Conservation (phyloP, 1,140 invertebrate genomes). For the Trypoxylus dichotomus region DNA sequence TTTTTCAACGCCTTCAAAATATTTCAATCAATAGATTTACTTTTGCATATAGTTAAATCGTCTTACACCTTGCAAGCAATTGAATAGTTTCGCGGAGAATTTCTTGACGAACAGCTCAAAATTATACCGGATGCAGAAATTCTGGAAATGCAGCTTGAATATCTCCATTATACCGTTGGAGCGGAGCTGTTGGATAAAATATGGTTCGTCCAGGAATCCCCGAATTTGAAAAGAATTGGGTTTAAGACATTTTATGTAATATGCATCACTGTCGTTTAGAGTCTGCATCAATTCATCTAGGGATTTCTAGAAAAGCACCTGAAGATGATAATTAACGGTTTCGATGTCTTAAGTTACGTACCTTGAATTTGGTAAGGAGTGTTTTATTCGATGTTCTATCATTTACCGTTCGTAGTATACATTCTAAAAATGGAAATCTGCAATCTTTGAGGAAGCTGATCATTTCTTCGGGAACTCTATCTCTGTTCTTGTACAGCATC, state of each 20-base stretch:
- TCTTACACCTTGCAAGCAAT: constrained; percentile 15
- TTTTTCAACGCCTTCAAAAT: neutral
- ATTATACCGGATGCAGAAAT: constrained; percentile 22
- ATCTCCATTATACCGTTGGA: constrained; percentile 38
- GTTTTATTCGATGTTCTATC: constrained; percentile 29
- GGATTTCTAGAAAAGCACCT: constrained; percentile 33
- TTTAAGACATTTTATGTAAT: constrained; percentile 41
- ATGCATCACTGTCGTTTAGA: constrained; percentile 35
- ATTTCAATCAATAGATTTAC: neutral
- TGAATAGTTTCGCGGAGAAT: neutral
- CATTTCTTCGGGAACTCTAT: constrained; percentile 38
- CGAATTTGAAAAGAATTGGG: constrained; percentile 34
- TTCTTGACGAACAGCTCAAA: neutral
- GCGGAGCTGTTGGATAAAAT: constrained; percentile 33
- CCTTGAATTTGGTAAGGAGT: constrained; percentile 36
- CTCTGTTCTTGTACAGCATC: constrained; percentile 39
- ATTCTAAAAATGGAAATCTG: constrained; percentile 30
- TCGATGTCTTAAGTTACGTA: constrained; percentile 11
- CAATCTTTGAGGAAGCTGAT: constrained; percentile 35
- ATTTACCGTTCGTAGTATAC: constrained; percentile 27
- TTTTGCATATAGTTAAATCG: neutral
- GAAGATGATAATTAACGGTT: neutral
- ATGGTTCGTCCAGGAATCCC: constrained; percentile 35
- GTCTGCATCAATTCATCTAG: constrained; percentile 37
- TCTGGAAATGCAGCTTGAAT: constrained; percentile 37